These are phyloP conservation scores for Pogoniulus pusillus DNA, from an alignment of 2,797 vertebrate genomes.

Conservation along the genomic window DNA sequence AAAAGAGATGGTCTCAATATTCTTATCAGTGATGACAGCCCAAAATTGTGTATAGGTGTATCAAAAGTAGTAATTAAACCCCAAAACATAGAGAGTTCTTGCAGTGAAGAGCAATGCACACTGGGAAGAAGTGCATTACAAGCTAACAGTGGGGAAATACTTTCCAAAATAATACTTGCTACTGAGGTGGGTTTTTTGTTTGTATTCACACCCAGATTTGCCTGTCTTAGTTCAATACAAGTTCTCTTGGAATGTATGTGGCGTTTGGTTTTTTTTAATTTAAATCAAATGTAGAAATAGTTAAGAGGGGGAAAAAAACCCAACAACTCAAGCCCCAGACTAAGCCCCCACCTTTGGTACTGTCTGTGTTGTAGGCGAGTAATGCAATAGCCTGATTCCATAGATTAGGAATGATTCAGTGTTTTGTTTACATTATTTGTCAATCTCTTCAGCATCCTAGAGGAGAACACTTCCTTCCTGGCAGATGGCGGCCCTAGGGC, in stretches of 20 bases:
- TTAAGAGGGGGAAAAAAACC: not conserved
- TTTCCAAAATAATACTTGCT: not conserved
- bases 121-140: not conserved
- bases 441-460: slow-evolving; percentile 47
- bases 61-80: not conserved
- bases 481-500: slow-evolving; percentile 83
- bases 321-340: not conserved
- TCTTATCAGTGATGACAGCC: not conserved
- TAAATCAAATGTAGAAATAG: not conserved
- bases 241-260: not conserved
- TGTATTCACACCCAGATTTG: not conserved
- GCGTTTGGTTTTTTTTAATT: not conserved
- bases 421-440: slow-evolving; percentile 62
- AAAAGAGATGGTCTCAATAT: not conserved
- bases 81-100: not conserved
- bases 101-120: not conserved
- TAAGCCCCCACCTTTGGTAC: not conserved
- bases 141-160: not conserved
- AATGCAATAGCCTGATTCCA: not conserved
- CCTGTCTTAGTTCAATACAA: not conserved
- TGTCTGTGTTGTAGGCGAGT: not conserved
- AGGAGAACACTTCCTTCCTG: slow-evolving; percentile 68
- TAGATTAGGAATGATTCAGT: slow-evolving; percentile 39
- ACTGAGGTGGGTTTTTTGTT: not conserved
- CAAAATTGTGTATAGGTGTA: not conserved